A percentile compares a stretch with the other conserved stretches of the same genome.
These are phyloP conservation scores for Galago senegalensis DNA, from an alignment of 2,797 vertebrate genomes.

Conservation along the genomic window DNA sequence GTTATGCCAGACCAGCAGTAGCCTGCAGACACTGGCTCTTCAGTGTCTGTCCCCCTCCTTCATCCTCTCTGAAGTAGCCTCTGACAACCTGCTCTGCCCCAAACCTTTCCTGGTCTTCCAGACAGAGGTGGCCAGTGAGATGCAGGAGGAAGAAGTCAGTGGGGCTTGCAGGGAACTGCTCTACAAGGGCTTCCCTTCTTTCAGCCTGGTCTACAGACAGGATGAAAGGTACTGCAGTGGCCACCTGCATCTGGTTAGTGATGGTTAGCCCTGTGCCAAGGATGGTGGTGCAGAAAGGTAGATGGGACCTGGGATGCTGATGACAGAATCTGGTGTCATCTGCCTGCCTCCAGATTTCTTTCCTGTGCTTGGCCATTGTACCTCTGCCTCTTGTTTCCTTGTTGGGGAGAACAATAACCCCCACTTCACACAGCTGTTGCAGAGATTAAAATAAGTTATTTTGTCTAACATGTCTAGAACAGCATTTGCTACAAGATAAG, in stretches of 20 bases:
- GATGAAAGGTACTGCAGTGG: not conserved
- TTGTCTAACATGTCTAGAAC: not conserved
- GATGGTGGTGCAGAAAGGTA: not conserved
- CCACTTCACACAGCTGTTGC: not conserved
- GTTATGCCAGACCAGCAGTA: not conserved
- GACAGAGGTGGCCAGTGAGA: not conserved
- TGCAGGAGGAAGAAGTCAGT: fast-evolving
- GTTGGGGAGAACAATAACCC: not conserved
- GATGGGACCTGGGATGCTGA: not conserved
- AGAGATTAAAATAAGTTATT: not conserved
- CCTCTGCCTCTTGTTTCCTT: not conserved
- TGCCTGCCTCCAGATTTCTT: not conserved
- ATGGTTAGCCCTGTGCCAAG: not conserved
- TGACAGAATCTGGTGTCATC: not conserved
- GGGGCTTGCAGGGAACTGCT: not conserved
- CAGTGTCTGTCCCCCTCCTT: not conserved
- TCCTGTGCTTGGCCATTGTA: not conserved
- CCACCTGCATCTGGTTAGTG: not conserved
- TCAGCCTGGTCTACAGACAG: not conserved
- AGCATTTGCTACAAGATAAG: not conserved
- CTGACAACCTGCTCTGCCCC: not conserved
- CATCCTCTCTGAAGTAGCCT: not conserved
- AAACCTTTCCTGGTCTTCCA: not conserved
- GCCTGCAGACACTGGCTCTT: fast-evolving
- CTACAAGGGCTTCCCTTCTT: not conserved